A percentile compares a stretch with the other conserved stretches of the same genome.
phyloP scores from a whole-genome alignment of 2,888 invertebrate species.

The Atrina japonica region DNA sequence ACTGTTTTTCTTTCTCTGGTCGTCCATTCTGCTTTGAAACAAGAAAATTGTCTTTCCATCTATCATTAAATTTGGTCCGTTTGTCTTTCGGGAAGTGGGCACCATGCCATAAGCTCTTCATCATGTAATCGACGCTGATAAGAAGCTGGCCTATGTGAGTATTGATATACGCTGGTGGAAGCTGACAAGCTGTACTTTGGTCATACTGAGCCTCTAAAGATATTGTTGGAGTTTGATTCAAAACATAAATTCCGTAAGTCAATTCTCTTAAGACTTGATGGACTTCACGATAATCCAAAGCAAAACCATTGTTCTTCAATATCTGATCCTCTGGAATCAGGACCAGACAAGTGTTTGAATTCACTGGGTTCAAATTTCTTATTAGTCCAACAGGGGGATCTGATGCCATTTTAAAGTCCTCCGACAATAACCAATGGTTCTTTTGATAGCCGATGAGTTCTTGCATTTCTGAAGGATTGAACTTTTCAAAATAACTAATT shows the following conservation, averaged over 20 bases:
- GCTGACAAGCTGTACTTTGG: constrained; percentile 76
- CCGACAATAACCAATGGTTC: constrained; percentile 79
- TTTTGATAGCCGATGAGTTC: constrained; percentile 75
- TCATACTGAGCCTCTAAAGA: constrained; percentile 80
- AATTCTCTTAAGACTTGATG: constrained; percentile 80
- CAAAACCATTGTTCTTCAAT: constrained; percentile 47
- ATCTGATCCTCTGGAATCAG: constrained; percentile 70
- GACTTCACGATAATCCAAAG: constrained; percentile 76
- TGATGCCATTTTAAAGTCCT: constrained; percentile 76
- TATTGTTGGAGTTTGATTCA: constrained; percentile 79
- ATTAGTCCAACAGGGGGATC: constrained; percentile 79
- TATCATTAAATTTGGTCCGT: constrained; percentile 78
- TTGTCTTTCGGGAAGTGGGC: constrained; percentile 79
- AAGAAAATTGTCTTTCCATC: constrained; percentile 69
- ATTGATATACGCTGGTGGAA: constrained; percentile 79
- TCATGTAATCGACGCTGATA: constrained; percentile 80
- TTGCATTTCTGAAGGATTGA: constrained; percentile 78
- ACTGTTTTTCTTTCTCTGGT: constrained; percentile 78
- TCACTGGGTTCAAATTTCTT: constrained; percentile 62
- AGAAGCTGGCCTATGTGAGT: constrained; percentile 79
- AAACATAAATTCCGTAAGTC: constrained; percentile 77
- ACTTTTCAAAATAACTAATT: constrained; percentile 73
- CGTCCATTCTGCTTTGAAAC: constrained; percentile 71
- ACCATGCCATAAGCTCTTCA: constrained; percentile 81
- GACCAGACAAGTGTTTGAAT: constrained; percentile 63